Conservation (phyloP, 2,888 invertebrate genomes). For the Panopea generosa region DNA sequence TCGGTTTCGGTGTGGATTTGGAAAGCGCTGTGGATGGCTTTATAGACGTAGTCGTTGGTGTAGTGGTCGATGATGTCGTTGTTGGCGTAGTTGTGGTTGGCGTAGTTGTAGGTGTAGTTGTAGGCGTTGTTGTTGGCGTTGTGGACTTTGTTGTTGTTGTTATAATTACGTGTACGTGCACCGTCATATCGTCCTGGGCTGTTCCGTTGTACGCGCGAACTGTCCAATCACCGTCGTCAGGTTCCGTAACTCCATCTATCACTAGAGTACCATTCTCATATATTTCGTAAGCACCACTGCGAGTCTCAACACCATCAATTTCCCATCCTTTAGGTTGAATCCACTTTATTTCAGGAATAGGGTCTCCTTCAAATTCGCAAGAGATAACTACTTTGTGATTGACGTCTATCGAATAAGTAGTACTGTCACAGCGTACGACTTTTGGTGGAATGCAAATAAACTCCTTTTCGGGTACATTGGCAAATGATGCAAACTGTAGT, state of each 20-base stretch:
- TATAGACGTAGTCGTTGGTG: conserved; percentile 23
- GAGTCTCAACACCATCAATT: conserved; percentile 41
- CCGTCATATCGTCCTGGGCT: conserved; percentile 39
- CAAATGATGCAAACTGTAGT: conserved; percentile 52
- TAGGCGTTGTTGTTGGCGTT: conserved; percentile 44
- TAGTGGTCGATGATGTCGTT: conserved; percentile 19
- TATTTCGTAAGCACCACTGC: conserved; percentile 33
- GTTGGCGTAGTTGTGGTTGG: conserved; percentile 38
- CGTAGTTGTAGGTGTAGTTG: conserved; percentile 42
- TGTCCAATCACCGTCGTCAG: conserved; percentile 60
- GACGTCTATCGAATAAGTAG: conserved; percentile 33
- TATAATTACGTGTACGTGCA: conserved; percentile 44
- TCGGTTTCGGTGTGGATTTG: too few relatives aligned
- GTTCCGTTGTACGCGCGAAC: conserved; percentile 52
- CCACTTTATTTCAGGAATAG: conserved; percentile 67
- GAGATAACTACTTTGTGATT: conserved; percentile 48
- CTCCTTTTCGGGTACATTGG: conserved; percentile 55
- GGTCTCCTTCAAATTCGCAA: conserved; percentile 66
- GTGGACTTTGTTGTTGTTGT: conserved; percentile 55
- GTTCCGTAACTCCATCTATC: conserved; percentile 37
- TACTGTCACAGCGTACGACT: conserved; percentile 56
- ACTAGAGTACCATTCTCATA: conserved; percentile 61
- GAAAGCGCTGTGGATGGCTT: too few relatives aligned
- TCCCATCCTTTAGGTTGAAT: conserved; percentile 48
- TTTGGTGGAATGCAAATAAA: conserved; percentile 65